These are phyloP conservation scores for Montipora sp. DNA, from an alignment of 64 coral and sea anemone species.

Conservation along the genomic window DNA sequence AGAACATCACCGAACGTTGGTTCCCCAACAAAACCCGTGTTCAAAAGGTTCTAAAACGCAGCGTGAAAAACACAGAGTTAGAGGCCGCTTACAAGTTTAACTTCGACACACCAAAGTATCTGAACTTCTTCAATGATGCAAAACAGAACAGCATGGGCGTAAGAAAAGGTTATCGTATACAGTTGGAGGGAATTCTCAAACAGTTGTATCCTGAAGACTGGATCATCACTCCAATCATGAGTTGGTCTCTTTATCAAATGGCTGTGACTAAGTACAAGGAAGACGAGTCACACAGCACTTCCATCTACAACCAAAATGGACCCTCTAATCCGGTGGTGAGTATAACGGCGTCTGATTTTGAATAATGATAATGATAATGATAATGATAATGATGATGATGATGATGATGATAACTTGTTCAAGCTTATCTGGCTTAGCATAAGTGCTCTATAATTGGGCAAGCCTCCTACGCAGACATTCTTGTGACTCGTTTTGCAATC, in stretches of 20 bases:
- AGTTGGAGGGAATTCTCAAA: conserved; percentile 43
- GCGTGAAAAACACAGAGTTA: conserved; percentile 47
- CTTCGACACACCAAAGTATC: conserved; percentile 63
- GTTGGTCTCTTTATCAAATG: conserved; percentile 76
- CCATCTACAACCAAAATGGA: conserved; percentile 68
- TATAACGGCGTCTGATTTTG: background rate
- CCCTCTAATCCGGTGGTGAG: conserved; percentile 67
- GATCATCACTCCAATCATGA: conserved; percentile 58
- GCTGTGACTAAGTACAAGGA: conserved; percentile 68
- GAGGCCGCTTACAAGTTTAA: conserved; percentile 71
- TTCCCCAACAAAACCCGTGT: conserved; percentile 34
- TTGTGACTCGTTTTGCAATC: too few relatives aligned
- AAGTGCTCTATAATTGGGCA: too few relatives aligned
- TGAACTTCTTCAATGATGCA: conserved; percentile 63
- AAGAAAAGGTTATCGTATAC: conserved; percentile 60
- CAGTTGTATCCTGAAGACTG: conserved; percentile 75
- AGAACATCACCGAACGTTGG: conserved; percentile 60
- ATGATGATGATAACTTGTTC: too few relatives aligned
- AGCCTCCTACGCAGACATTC: too few relatives aligned
- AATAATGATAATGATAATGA: too few relatives aligned
- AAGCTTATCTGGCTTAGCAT: too few relatives aligned
- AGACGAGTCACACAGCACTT: conserved; percentile 64
- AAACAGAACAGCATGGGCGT: conserved; percentile 64
- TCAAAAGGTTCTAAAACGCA: conserved; percentile 56
- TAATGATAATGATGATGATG: too few relatives aligned